phyloP scores from a whole-genome alignment of 1,140 invertebrate species.

The Saccostrea glomerata region DNA sequence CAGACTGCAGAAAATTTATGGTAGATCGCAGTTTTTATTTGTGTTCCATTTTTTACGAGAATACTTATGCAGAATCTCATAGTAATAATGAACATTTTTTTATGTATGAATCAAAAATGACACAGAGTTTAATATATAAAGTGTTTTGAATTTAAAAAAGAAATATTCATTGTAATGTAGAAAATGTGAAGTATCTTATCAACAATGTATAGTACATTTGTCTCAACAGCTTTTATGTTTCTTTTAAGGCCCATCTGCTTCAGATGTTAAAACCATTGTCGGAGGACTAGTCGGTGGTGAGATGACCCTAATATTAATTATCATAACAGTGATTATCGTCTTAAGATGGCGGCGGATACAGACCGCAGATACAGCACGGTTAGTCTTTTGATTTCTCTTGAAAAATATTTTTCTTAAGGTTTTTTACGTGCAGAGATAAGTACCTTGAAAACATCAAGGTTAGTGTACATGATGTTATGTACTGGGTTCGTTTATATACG shows the following conservation, averaged over 20 bases:
- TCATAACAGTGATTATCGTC: background rate
- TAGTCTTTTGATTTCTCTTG: no score
- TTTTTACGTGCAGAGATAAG: background rate
- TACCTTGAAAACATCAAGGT: no score
- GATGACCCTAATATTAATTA: background rate
- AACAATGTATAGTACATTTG: no score
- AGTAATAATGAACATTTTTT: background rate
- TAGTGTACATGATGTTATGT: no score
- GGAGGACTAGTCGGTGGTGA: background rate
- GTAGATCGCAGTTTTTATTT: background rate
- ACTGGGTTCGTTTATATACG: no score
- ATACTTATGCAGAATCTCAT: background rate
- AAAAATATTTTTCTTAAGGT: background rate
- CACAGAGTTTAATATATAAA: background rate
- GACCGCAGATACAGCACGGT: background rate
- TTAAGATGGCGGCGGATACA: background rate
- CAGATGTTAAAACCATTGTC: background rate
- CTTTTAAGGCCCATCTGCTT: background rate
- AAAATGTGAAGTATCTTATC: background rate
- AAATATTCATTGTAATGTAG: background rate
- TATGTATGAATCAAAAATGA: background rate
- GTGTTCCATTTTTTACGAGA: background rate
- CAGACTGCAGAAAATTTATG: background rate
- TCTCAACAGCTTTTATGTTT: background rate
- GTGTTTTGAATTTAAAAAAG: background rate